Percentiles rank a stretch among this genome's conserved stretches.
phyloP scores from a whole-genome alignment of 2,797 vertebrate genomes.

The Scolopax bukidnonensis region DNA sequence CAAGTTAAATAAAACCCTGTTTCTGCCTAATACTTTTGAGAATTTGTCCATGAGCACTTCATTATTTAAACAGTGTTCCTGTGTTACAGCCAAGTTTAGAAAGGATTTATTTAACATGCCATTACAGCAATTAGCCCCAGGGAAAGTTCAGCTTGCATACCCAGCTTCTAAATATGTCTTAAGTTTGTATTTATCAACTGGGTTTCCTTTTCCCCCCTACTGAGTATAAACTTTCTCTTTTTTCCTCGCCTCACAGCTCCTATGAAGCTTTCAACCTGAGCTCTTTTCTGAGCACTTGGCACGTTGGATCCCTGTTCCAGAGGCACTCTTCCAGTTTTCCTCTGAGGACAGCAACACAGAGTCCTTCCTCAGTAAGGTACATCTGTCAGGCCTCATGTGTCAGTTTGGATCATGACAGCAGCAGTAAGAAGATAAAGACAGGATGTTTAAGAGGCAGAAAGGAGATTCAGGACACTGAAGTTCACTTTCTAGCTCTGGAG shows the following conservation, averaged over 20 bases:
- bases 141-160: constrained; percentile 47
- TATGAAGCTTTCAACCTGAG: background rate
- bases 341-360: rapidly evolving
- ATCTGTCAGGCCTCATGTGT: background rate
- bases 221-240: background rate
- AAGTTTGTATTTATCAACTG: constrained; percentile 26
- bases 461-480: background rate
- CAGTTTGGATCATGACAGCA: background rate
- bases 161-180: constrained; percentile 35
- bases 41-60: constrained; percentile 29
- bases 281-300: background rate
- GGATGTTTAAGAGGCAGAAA: background rate
- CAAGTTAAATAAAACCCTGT: constrained; percentile 13
- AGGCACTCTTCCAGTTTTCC: background rate
- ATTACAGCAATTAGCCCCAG: constrained; percentile 55
- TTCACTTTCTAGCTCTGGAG: background rate
- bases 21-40: constrained; percentile 14
- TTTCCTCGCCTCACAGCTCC: background rate
- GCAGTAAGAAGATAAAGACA: background rate
- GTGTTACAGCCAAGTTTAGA: constrained; percentile 47
- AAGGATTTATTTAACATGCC: constrained; percentile 61
- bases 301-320: background rate
- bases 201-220: background rate
- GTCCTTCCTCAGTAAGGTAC: background rate
- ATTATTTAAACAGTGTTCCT: constrained; percentile 25